Conservation (phyloP, 2,113 vertebrate species). For the Microcebus griseorufus region DNA sequence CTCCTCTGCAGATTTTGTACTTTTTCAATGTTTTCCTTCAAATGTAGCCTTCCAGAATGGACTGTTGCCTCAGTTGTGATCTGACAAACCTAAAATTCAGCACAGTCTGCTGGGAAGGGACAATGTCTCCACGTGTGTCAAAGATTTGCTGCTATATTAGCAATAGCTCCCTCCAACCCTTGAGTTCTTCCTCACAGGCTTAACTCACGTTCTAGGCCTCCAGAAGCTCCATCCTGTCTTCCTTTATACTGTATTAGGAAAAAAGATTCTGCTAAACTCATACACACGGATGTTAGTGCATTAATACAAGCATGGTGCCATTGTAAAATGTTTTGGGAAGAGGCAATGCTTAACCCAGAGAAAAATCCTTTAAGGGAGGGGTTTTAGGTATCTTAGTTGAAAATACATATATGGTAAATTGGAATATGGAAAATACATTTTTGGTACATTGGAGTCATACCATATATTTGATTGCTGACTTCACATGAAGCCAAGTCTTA, state of each 20-base stretch:
- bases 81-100: background rate
- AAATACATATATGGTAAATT: background rate
- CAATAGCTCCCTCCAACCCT: background rate
- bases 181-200: background rate
- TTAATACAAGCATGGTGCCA: background rate
- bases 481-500: background rate
- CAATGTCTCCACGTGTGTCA: background rate
- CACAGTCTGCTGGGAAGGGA: rapidly evolving
- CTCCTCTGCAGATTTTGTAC: background rate
- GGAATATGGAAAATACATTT: too few species aligned
- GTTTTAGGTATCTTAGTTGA: background rate
- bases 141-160: background rate
- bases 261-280: background rate
- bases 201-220: background rate
- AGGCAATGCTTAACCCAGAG: background rate
- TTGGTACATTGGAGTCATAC: background rate
- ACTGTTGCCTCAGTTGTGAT: background rate
- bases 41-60: background rate
- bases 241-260: background rate
- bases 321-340: background rate
- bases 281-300: background rate
- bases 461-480: background rate
- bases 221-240: background rate
- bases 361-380: background rate
- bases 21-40: background rate